Base-by-base conservation (phyloP, 2,888 invertebrate species). In the Oligia fasciuncula region DNA sequence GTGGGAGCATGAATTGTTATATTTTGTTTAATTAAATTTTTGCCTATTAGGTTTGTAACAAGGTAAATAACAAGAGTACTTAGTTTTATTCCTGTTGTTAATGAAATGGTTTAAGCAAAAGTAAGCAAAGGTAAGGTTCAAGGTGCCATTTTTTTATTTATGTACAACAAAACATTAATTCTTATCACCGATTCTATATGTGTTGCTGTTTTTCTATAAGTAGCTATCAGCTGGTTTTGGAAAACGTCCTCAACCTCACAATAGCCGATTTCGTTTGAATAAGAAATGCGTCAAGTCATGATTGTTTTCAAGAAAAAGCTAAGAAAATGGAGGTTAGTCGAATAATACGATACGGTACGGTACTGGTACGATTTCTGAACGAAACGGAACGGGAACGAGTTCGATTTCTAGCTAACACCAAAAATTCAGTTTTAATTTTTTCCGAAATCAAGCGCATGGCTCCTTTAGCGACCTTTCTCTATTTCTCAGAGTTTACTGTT, bases 1-100 rank as follows among this genome's bases (percentile, higher is more conserved):
- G 84, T 63, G 54, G 43, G 23, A 57, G 63, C 40, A 73, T 66
- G 76, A 77, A 65, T 68, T 65, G 23, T 71, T 73, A 13, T 63
- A 13, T 51, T 49, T 71, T 51, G 85, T 69, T 69, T 29, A 60
- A 85, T 80, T 6, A 35, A 43, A 46, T 60, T 69, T 69, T 80
- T 65, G 43, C 23, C 13, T 51, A 17, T 62, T 80, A 46, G 2
- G 14, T 69, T 67, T 79, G 29, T 57, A 40, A 70, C 77, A n/a
- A 62, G 9, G 17, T 57, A 19, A 46, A 66, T 51, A 65, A 70
- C 0, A 51, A 43, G 11, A 51, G n/a, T 14, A 62, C 43, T 29
- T 80, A 8, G 8, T 77, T 79, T 84, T 67, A 46, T 43, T 60
- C 19, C 14, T 60, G 5, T 57, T 65, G 5, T 77, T 5, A 66